Conservation (phyloP, 35 echinoderm and acorn worm genomes). For the Nesometra sesokonis region DNA sequence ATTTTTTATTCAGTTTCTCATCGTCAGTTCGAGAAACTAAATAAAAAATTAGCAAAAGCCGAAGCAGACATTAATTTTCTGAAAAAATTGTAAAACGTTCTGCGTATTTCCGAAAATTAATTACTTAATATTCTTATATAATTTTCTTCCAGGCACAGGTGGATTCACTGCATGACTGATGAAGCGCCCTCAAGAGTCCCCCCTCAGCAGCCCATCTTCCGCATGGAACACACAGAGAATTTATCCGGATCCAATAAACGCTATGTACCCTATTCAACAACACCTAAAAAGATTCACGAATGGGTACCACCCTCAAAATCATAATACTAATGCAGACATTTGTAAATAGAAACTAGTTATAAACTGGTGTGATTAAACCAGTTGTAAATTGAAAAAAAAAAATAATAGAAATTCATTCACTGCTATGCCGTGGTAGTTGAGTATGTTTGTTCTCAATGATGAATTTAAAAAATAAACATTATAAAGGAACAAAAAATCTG, state of each 20-base stretch:
- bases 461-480: too few species aligned
- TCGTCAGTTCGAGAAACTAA: too few species aligned
- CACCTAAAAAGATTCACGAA: constrained; percentile 65
- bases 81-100: too few species aligned
- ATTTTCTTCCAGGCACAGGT: constrained; percentile 66
- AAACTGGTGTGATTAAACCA: neutral
- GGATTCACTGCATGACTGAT: constrained; percentile 92
- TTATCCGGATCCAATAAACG: constrained; percentile 60
- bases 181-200: constrained; percentile 70
- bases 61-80: too few species aligned
- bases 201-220: constrained; percentile 45
- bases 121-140: neutral
- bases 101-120: too few species aligned
- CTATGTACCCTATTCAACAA: constrained; percentile 74
- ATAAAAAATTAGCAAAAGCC: too few species aligned
- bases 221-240: constrained; percentile 69
- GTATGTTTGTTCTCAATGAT: too few species aligned
- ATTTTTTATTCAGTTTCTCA: too few species aligned
- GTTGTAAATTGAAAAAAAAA: too few species aligned
- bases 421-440: too few species aligned
- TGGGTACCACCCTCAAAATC: constrained; percentile 63
- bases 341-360: neutral
- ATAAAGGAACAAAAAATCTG: too few species aligned
- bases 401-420: too few species aligned
- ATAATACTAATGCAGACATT: neutral